Evolutionary conservation across 2,113 vertebrate species (phyloP), one percentile per base, ranked within the genome.

Genomic region (Oncorhynchus clarkii): DNA sequence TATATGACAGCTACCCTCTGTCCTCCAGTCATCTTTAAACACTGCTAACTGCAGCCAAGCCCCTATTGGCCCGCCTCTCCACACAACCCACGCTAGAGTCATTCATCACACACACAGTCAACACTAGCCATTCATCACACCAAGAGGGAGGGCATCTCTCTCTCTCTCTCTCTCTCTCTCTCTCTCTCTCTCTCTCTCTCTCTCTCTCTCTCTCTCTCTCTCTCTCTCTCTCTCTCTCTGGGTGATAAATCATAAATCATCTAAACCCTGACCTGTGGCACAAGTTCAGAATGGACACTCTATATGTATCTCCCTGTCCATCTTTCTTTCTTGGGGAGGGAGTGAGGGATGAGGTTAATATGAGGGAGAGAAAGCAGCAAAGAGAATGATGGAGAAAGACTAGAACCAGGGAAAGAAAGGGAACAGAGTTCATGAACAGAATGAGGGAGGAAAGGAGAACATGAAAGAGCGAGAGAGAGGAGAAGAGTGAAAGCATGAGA

Each of bases 11-110:
- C 78, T 78, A 75, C 6, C 73, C 78, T 90, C 88, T 88, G 87
- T 87, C 87, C 82, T 81, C 67, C 75, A 87, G 89, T 90, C 88
- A 91, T 89, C 81, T 88, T 91, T 88, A 91, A 92, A 88, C 84
- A 86, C 85, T 84, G 86, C 87, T 87, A 92, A 92, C 88, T 84
- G 88, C 85, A 89, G 86, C 84, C 81, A 89, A 89, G 86, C 78
- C 87, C 88, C 86, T 51, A 66, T 14, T 80, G 90, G 82, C 72
- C 82, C 84, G 87, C 88, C 87, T 85, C 27, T 84, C 34, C 76
- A 82, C 45, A 16, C 60, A 64, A 20, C 60, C n/a, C 18, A 24
- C 8, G 85, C 85, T 82, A 76, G 78, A 88, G 80, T 39, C 84
- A 88, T 88, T 86, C 80, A 87, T 87, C 88, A 84, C 88, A 79